Evolutionary conservation across 2,797 vertebrate genomes (phyloP).

Genomic region (Ptychadena robeensis): DNA sequence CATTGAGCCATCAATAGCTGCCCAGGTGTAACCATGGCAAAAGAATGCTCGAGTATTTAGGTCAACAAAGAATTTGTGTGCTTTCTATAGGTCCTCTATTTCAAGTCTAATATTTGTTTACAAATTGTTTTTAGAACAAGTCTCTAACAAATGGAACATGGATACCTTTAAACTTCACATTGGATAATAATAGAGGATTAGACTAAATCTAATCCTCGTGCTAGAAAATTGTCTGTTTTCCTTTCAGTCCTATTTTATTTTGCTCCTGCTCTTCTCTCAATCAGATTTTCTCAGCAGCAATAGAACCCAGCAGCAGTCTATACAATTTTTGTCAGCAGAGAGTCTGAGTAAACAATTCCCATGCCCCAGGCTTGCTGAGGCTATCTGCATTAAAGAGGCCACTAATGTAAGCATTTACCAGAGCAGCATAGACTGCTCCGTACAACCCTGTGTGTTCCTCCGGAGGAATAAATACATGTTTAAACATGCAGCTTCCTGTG

Average conservation of each 20-base stretch:
- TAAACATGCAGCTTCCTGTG: conserved; percentile 23
- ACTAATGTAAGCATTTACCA: not conserved
- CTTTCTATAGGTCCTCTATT: no score
- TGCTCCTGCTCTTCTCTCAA: conserved; percentile 58
- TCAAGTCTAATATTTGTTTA: not conserved
- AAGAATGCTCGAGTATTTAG: not conserved
- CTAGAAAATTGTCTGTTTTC: not conserved
- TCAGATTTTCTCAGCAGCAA: conserved; percentile 57
- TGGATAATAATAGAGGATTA: not conserved
- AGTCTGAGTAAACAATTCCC: conserved; percentile 65
- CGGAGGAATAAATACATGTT: conserved; percentile 38
- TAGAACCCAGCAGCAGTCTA: conserved; percentile 63
- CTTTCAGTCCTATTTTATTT: conserved; percentile 1
- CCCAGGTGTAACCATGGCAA: not conserved
- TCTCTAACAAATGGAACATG: not conserved
- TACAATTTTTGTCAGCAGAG: conserved; percentile 63
- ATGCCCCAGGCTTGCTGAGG: conserved; percentile 61
- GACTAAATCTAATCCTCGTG: not conserved
- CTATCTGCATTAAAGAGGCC: conserved; percentile 40
- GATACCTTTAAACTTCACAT: not conserved
- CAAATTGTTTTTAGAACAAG: not conserved
- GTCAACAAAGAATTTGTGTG: not conserved
- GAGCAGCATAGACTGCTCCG: not conserved
- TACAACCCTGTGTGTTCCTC: conserved; percentile 10
- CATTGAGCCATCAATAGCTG: no score